A percentile compares a stretch with the other conserved stretches of the same genome.
Evolutionary conservation across 2,113 vertebrate genomes (phyloP).

Genomic region (Mirounga angustirostris): DNA sequence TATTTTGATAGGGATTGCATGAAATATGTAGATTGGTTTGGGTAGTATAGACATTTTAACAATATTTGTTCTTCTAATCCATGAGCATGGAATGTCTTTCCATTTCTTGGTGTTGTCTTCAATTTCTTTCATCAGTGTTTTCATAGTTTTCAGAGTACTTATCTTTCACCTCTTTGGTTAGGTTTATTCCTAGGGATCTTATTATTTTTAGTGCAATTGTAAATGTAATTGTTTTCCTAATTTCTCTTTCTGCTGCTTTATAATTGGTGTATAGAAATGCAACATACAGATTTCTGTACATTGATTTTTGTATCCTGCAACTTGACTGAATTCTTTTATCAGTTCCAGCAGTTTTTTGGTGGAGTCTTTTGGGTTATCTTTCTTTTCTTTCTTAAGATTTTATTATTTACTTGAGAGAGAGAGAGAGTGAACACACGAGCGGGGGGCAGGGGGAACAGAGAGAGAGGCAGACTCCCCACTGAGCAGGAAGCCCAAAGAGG

Average conservation of each 20-base stretch:
- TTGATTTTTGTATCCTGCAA: not conserved
- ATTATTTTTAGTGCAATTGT: not conserved
- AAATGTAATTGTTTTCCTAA: not conserved
- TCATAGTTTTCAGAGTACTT: not conserved
- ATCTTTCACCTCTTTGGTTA: not conserved
- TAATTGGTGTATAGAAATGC: not conserved
- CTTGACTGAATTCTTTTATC: not conserved
- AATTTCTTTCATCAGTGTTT: not conserved
- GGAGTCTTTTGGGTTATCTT: not conserved
- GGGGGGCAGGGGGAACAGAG: too few species aligned
- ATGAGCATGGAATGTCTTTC: not conserved
- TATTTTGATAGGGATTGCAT: not conserved
- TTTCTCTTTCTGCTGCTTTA: not conserved
- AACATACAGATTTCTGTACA: not conserved
- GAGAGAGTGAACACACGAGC: too few species aligned
- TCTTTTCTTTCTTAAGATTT: not conserved
- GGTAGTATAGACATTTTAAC: not conserved
- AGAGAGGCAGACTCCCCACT: too few species aligned
- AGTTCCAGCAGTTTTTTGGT: not conserved
- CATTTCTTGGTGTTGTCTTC: not conserved
- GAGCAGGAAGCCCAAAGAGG: too few species aligned
- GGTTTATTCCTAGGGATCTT: not conserved
- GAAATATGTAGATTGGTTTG: not conserved
- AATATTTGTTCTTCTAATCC: not conserved
- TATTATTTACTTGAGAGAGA: too few species aligned